Evolutionary conservation across 2,797 vertebrate species (phyloP), one percentile per base, ranked within the genome.

Genomic region (Sus cebifrons): DNA sequence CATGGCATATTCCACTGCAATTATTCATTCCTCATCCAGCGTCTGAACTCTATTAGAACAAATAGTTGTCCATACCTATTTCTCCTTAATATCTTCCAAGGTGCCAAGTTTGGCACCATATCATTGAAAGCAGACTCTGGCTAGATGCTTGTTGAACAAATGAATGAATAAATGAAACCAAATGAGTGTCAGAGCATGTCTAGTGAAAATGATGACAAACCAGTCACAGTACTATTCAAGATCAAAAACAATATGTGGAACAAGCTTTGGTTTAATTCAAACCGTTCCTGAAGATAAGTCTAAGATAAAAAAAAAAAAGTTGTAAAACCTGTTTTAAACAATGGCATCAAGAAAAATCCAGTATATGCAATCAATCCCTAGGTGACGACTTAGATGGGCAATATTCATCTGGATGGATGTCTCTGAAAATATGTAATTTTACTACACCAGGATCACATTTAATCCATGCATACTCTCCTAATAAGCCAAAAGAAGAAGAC

Each of bases 261-360:
- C 44, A 64, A 89, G 58, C 68, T 67, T 58, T 32, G 56, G 73
- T 81, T 86, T 84, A 29, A 87, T 82, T 36, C 62, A 56, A 94
- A 73, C 56, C 29, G 54, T 71, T 84, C 21, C 49, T 77, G 25
- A 81, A 58, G 78, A 65, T 3, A 84, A 40, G 32, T 40, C 62
- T 81, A 78, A 87, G 62, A 49, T 49, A 49, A 49, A 49, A 49
- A 36, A 36, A 64, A 71, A 52, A 62, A 27, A 75, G 2, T 27
- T 54, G 14, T 20, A 52, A 81, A 79, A 77, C 16, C 14, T 15
- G 89, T 14, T 94, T 82, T 70, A 83, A 82, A n/a, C 21, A 54
- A 78, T 0, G 70, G n/a, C 25, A 65, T 70, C 73, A 67, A 75
- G 93, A 77, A 94, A 84, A 85, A 65, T 21, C 18, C 81, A 67